Evolutionary conservation across 2,888 invertebrate genomes (phyloP).

Genomic region (Furcula furcula): DNA sequence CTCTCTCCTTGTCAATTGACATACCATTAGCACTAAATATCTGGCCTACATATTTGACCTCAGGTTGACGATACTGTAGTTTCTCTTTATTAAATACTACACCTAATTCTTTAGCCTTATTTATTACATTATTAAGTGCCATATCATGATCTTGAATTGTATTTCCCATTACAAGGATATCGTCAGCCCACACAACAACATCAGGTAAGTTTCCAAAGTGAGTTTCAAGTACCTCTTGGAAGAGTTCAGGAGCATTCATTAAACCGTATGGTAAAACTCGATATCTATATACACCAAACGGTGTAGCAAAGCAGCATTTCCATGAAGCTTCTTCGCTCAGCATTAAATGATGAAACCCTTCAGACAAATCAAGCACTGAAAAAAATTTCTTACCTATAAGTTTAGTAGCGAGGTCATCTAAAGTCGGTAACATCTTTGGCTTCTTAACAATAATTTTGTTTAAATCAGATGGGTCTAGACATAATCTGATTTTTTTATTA

Average conservation of each 20-base stretch:
- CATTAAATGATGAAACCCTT: slow-evolving; percentile 15
- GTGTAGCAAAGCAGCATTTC: slow-evolving; percentile 13
- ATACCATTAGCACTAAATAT: not conserved
- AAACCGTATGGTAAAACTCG: slow-evolving; percentile 7
- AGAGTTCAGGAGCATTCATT: not conserved
- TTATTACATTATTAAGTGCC: not conserved
- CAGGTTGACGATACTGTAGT: not conserved
- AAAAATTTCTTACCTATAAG: slow-evolving; percentile 12
- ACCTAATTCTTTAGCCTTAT: not conserved
- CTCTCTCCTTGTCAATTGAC: not conserved
- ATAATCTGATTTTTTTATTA: slow-evolving; percentile 14
- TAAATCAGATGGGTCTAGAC: slow-evolving; percentile 12
- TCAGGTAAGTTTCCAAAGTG: not conserved
- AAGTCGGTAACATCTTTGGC: slow-evolving; percentile 10
- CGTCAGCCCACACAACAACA: not conserved
- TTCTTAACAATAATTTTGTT: slow-evolving; percentile 18
- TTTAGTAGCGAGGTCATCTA: slow-evolving; percentile 14
- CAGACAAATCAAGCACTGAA: slow-evolving; percentile 14
- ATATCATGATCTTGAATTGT: not conserved
- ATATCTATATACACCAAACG: not conserved
- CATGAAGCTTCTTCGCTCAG: slow-evolving; percentile 12
- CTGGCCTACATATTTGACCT: not conserved
- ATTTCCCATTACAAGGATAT: not conserved
- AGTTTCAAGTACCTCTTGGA: not conserved
- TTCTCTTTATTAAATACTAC: not conserved